Conservation (phyloP, 2,888 invertebrate species). For the Acleris cristana region DNA sequence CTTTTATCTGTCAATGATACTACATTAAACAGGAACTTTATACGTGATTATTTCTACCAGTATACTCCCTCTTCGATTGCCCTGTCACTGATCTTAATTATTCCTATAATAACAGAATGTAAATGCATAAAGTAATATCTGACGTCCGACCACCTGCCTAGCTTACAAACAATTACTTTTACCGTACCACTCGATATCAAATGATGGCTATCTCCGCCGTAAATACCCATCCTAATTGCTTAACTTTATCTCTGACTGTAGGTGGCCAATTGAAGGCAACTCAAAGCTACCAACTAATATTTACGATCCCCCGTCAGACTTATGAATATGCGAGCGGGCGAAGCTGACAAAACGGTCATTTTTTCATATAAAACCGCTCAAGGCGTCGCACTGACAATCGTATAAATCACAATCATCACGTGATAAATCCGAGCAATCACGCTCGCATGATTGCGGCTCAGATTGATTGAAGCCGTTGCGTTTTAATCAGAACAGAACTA, state of each 20-base stretch:
- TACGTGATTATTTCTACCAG: neutral
- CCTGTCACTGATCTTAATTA: neutral
- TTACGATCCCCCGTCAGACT: constrained; percentile 61
- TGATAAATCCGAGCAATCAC: constrained; percentile 51
- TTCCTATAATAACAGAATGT: neutral
- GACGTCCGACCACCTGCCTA: constrained; percentile 6
- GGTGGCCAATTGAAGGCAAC: constrained; percentile 20
- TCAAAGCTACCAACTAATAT: constrained; percentile 54
- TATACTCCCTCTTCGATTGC: neutral
- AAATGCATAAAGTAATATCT: neutral
- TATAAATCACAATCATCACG: constrained; percentile 62
- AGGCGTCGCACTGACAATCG: constrained; percentile 40
- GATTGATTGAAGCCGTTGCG: constrained; percentile 20
- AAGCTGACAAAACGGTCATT: constrained; percentile 68
- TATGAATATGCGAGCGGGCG: constrained; percentile 73
- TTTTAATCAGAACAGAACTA: constrained; percentile 22
- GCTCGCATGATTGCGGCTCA: constrained; percentile 18
- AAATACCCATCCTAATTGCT: constrained; percentile 24
- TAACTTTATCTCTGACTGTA: constrained; percentile 31
- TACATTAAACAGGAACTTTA: neutral
- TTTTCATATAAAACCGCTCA: constrained; percentile 55
- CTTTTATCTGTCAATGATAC: too few relatives aligned
- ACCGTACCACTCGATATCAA: constrained; percentile 14
- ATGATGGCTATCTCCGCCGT: constrained; percentile 24
- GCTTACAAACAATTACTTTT: constrained; percentile 6